A percentile compares a stretch with the other conserved stretches of the same genome.
These are phyloP conservation scores for Stenotaenia linearis DNA, from an alignment of 2,888 invertebrate genomes.

Conservation along the genomic window DNA sequence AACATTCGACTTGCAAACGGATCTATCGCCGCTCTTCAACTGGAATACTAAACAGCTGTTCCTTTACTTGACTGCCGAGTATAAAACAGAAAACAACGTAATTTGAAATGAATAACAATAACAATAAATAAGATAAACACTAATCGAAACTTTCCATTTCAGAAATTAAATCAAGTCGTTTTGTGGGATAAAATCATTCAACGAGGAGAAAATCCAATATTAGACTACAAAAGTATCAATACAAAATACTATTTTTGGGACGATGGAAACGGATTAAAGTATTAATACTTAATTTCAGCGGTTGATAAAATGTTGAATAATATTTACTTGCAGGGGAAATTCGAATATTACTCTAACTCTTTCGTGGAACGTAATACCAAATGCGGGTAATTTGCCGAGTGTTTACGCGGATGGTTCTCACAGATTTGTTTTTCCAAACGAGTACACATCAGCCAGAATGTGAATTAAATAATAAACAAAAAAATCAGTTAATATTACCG, in stretches of 20 bases:
- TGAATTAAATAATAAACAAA: not conserved
- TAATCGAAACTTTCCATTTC: not conserved
- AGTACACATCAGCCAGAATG: slow-evolving; percentile 61
- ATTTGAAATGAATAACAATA: not conserved
- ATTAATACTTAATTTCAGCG: too few relatives aligned
- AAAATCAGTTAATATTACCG: not conserved
- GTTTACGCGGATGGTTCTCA: slow-evolving; percentile 76
- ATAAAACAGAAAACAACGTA: slow-evolving; percentile 73
- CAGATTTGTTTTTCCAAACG: slow-evolving; percentile 80
- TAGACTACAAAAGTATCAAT: slow-evolving; percentile 90
- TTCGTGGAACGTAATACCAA: slow-evolving; percentile 97
- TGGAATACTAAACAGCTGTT: slow-evolving; percentile 99
- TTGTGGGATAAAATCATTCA: slow-evolving; percentile 98
- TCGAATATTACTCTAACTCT: slow-evolving; percentile 89
- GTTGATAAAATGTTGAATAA: too few relatives aligned
- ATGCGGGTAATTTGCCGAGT: slow-evolving; percentile 90
- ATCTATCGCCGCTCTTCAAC: slow-evolving; percentile 76
- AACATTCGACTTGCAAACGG: slow-evolving; percentile 88
- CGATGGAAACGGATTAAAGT: slow-evolving; percentile 94
- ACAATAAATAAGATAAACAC: too few relatives aligned
- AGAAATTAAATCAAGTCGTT: slow-evolving; percentile 58
- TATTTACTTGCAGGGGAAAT: too few relatives aligned
- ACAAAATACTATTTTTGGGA: slow-evolving; percentile 99
- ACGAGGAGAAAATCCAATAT: slow-evolving; percentile 84
- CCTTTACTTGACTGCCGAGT: slow-evolving; percentile 93